Conservation (phyloP, 2,113 vertebrate species). For the Chionis minor region DNA sequence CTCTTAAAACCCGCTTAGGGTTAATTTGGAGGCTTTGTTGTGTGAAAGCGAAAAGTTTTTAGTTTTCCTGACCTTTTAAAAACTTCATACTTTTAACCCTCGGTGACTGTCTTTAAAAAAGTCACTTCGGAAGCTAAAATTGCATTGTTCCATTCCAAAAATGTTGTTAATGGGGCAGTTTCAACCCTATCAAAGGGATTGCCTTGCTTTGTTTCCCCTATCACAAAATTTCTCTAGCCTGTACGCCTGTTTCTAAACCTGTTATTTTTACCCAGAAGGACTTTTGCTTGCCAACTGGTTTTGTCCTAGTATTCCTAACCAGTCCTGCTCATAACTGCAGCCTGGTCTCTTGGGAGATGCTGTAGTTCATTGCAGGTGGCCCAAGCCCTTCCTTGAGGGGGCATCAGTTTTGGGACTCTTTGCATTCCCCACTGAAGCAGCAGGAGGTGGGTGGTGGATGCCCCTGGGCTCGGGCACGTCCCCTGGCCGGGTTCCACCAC, state of each 20-base stretch:
- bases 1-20: background rate
- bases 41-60: background rate
- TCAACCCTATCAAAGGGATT: background rate
- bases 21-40: slow-evolving; percentile 12
- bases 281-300: background rate
- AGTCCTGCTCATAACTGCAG: background rate
- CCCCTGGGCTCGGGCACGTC: fast-evolving
- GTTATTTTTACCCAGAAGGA: background rate
- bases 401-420: background rate
- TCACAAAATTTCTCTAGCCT: background rate
- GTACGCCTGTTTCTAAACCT: background rate
- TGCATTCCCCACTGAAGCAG: background rate
- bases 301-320: background rate
- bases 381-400: background rate
- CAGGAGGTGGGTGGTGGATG: background rate
- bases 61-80: slow-evolving; percentile 34
- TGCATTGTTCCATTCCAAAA: background rate
- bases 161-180: background rate
- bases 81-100: background rate
- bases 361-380: background rate
- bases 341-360: background rate
- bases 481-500: background rate
- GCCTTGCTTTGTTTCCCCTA: background rate
- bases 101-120: background rate
- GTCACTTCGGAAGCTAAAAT: background rate